phyloP scores from a whole-genome alignment of 1,140 invertebrate genomes.

The Pseudoatta argentina region DNA sequence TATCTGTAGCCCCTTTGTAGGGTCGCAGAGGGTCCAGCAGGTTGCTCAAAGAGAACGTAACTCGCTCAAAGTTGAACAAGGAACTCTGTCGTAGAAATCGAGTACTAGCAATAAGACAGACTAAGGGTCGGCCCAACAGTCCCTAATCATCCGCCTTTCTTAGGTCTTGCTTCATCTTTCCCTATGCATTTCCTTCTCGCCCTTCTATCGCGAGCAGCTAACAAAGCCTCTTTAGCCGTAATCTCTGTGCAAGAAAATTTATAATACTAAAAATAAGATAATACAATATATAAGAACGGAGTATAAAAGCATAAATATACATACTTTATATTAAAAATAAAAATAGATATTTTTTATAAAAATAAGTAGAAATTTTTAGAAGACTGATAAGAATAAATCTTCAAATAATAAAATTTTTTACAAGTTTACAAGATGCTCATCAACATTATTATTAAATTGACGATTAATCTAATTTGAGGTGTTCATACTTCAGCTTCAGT shows the following conservation, averaged over 20 bases:
- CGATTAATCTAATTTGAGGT: too few species aligned
- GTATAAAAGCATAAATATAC: not conserved
- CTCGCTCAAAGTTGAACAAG: conserved; percentile 64
- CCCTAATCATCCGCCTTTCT: conserved; percentile 69
- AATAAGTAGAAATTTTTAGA: too few species aligned
- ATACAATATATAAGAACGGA: not conserved
- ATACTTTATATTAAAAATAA: not conserved
- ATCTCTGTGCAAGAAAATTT: conserved; percentile 3
- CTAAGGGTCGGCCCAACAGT: conserved; percentile 64
- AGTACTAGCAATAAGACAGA: conserved; percentile 69
- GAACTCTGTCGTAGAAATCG: conserved; percentile 56
- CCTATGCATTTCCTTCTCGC: not conserved
- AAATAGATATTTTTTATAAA: too few species aligned
- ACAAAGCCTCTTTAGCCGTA: conserved; percentile 64
- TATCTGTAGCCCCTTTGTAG: conserved; percentile 40
- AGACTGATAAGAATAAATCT: too few species aligned
- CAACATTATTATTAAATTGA: too few species aligned
- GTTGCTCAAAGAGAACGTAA: conserved; percentile 72
- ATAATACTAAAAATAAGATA: not conserved
- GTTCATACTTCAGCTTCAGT: too few species aligned
- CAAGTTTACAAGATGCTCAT: too few species aligned
- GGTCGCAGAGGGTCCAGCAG: conserved; percentile 69
- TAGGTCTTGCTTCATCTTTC: conserved; percentile 43
- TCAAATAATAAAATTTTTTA: too few species aligned
- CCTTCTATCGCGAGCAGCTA: not conserved